phyloP scores from a whole-genome alignment of 1,140 invertebrate species.

The Zophobas atratus region DNA sequence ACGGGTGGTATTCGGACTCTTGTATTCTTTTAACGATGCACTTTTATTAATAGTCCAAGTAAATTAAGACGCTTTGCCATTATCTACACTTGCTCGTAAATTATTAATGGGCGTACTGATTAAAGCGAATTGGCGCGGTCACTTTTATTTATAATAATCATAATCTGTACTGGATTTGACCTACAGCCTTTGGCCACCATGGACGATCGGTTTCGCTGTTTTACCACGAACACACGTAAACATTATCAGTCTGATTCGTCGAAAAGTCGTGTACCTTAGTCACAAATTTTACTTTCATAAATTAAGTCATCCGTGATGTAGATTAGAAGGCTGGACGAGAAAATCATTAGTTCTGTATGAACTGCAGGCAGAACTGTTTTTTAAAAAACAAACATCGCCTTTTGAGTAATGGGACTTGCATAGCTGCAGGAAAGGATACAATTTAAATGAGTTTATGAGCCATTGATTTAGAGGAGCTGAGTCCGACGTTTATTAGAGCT shows the following conservation, averaged over 20 bases:
- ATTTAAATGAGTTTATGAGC: neutral
- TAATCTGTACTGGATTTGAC: slow-evolving; percentile 32
- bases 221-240: neutral
- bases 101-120: slow-evolving; percentile 14
- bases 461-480: neutral
- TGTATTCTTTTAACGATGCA: slow-evolving; percentile 8
- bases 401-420: neutral
- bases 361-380: neutral
- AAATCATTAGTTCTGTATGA: too few species aligned
- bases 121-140: slow-evolving; percentile 35
- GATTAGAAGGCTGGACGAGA: too few species aligned
- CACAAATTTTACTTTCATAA: neutral
- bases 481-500: neutral
- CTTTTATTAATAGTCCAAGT: slow-evolving; percentile 27
- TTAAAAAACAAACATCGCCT: neutral
- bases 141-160: slow-evolving; percentile 31
- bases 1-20: slow-evolving; percentile 20
- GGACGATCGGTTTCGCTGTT: neutral
- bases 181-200: slow-evolving; percentile 37
- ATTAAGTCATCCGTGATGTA: neutral
- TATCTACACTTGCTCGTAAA: slow-evolving; percentile 36
- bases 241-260: neutral
- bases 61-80: slow-evolving; percentile 14
- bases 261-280: neutral
- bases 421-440: neutral